Evolutionary conservation across 2,113 vertebrate genomes (phyloP).

Genomic region (Carlito syrichta): DNA sequence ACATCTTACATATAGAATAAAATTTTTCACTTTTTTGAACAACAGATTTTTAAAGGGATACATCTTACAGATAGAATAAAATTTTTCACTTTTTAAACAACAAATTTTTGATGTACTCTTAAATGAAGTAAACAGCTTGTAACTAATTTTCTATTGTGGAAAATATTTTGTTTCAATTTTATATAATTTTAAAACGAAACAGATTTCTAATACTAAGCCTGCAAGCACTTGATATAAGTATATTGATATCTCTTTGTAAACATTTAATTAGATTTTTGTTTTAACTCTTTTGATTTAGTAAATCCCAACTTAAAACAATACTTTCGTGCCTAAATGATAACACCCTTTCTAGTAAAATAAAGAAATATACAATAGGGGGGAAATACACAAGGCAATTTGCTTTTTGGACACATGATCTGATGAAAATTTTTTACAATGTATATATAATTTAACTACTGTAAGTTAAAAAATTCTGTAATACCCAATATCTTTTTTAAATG

Average conservation of each 20-base stretch:
- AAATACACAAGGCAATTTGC: background rate
- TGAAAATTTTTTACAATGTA: background rate
- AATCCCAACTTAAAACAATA: slow-evolving; percentile 18
- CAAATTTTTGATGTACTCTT: background rate
- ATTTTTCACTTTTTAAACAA: background rate
- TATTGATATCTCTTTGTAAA: background rate
- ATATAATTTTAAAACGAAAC: background rate
- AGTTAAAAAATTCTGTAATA: background rate
- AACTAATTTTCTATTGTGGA: background rate
- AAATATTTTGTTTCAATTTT: slow-evolving; percentile 3
- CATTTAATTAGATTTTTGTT: background rate
- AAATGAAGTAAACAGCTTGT: background rate
- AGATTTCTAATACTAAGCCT: background rate
- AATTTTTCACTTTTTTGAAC: too few species aligned
- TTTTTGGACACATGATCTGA: background rate
- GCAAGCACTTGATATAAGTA: background rate
- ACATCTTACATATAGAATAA: background rate
- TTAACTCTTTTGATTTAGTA: background rate
- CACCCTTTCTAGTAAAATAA: background rate
- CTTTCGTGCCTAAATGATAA: background rate
- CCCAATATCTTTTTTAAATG: background rate
- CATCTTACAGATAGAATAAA: too few species aligned
- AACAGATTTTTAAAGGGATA: too few species aligned
- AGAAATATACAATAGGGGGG: background rate
- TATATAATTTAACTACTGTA: background rate